Evolutionary conservation across 2,888 invertebrate genomes (phyloP).

Genomic region (Zygaena filipendulae): DNA sequence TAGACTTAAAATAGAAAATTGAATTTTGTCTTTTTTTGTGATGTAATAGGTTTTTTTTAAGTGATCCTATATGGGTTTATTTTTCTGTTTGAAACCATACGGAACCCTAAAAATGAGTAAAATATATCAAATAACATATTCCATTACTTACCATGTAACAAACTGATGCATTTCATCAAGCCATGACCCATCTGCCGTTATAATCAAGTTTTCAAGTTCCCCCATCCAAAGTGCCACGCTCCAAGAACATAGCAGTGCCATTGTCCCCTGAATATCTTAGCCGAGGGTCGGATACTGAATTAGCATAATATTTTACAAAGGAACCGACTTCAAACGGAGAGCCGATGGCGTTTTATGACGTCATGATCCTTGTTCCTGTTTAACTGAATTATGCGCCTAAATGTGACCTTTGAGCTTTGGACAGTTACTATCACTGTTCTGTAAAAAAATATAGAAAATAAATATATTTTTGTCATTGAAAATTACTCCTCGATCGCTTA

Average conservation of each 20-base stretch:
- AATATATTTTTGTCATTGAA: too few relatives aligned
- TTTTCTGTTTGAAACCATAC: too few relatives aligned
- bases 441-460: too few relatives aligned
- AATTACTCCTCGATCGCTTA: too few relatives aligned
- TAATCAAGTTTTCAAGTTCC: slow-evolving; percentile 52
- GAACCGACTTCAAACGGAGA: slow-evolving; percentile 21
- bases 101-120: slow-evolving; percentile 1
- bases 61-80: too few relatives aligned
- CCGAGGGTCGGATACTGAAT: slow-evolving; percentile 31
- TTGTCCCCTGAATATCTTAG: slow-evolving; percentile 35
- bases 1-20: too few relatives aligned
- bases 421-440: too few relatives aligned
- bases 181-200: slow-evolving; percentile 24
- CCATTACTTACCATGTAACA: slow-evolving; percentile 13
- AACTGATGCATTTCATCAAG: slow-evolving; percentile 27
- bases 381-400: slow-evolving; percentile 18
- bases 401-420: too few relatives aligned
- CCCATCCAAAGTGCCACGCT: slow-evolving; percentile 37
- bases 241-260: slow-evolving; percentile 35
- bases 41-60: too few relatives aligned
- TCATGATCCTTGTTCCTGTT: slow-evolving; percentile 23
- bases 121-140: not conserved
- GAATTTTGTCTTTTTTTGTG: too few relatives aligned
- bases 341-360: too few relatives aligned
- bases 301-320: slow-evolving; percentile 46